phyloP scores from a whole-genome alignment of 2,113 vertebrate genomes.

The Macroglossus sobrinus region DNA sequence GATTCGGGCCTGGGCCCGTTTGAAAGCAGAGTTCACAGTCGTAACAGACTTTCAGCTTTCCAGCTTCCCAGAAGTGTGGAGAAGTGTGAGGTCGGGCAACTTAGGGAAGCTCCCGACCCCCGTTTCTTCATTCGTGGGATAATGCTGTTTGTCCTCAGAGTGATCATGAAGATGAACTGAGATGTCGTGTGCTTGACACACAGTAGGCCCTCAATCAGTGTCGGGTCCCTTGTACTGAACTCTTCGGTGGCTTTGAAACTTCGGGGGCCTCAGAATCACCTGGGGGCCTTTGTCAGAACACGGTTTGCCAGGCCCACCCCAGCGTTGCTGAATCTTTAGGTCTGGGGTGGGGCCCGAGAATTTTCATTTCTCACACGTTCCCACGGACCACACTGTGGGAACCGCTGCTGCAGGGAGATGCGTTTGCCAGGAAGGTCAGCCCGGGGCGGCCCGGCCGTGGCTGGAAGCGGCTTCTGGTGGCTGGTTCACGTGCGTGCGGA shows the following conservation, averaged over 20 bases:
- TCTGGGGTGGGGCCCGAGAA: not conserved
- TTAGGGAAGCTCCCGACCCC: not conserved
- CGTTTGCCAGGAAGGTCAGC: not conserved
- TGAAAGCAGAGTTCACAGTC: not conserved
- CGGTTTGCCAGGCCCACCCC: too few species aligned
- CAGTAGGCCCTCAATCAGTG: fast-evolving
- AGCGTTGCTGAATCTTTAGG: not conserved
- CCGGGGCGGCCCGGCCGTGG: not conserved
- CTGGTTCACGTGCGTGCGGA: not conserved
- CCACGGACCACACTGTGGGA: fast-evolving
- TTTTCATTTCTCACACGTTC: not conserved
- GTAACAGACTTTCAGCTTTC: not conserved
- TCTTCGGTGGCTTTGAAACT: not conserved
- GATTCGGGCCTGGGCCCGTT: not conserved
- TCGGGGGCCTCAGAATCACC: not conserved
- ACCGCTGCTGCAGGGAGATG: not conserved
- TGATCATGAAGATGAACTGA: not conserved
- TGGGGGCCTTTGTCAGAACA: too few species aligned
- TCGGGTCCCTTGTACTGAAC: not conserved
- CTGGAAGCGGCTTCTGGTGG: not conserved
- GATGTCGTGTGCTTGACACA: not conserved
- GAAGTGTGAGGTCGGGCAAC: not conserved
- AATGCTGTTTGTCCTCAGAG: not conserved
- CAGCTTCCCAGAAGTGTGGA: not conserved
- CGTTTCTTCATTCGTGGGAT: not conserved